A percentile compares a stretch with the other conserved stretches of the same genome.
phyloP scores from a whole-genome alignment of 2,113 vertebrate species.

The Dasyprocta punctata region DNA sequence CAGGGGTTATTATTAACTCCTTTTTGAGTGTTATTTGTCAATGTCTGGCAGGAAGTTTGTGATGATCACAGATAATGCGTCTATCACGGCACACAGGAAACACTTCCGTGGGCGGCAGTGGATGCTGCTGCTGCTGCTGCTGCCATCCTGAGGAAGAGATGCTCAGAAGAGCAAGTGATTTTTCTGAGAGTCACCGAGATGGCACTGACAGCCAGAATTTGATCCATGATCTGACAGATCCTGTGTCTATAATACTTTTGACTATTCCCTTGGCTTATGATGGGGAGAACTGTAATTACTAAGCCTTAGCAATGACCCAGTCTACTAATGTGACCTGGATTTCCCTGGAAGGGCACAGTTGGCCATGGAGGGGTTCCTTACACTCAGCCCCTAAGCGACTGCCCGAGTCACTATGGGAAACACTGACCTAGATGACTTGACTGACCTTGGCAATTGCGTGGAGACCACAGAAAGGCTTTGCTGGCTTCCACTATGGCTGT shows the following conservation, averaged over 20 bases:
- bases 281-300: not conserved
- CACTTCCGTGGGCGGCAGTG: not conserved
- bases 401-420: not conserved
- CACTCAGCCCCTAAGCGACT: not conserved
- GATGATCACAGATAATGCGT: not conserved
- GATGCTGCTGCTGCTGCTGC: not conserved
- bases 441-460: not conserved
- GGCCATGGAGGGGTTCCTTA: not conserved
- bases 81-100: not conserved
- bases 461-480: not conserved
- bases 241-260: not conserved
- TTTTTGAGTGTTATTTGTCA: not conserved
- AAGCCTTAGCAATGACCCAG: not conserved
- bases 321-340: not conserved
- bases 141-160: not conserved
- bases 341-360: not conserved
- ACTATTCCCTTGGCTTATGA: not conserved
- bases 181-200: not conserved
- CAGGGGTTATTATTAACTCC: not conserved
- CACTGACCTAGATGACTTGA: not conserved
- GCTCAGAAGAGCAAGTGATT: not conserved
- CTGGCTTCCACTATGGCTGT: not conserved
- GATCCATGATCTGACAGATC: not conserved
- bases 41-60: not conserved
- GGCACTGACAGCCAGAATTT: not conserved